Conservation (phyloP, 2,888 invertebrate species). For the Cheilosia vernalis region DNA sequence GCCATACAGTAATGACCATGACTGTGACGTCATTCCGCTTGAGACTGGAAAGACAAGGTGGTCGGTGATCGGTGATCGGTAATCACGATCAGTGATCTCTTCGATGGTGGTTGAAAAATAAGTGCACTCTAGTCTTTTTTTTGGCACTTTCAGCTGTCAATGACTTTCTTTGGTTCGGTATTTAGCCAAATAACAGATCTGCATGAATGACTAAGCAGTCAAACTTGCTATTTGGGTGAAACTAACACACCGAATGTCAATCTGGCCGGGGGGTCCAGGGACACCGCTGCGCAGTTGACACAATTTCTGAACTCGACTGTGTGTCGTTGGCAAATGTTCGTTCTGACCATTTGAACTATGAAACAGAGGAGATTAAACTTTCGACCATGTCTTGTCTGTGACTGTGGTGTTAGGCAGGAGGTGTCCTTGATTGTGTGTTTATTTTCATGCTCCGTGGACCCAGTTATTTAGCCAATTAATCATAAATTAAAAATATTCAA, state of each 20-base stretch:
- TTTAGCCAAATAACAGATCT: conserved; percentile 41
- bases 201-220: conserved; percentile 61
- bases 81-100: conserved; percentile 20
- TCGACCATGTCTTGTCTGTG: conserved; percentile 29
- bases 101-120: background rate
- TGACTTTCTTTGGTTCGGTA: background rate
- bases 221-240: conserved; percentile 59
- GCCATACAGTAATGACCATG: conserved; percentile 20
- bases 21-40: conserved; percentile 46
- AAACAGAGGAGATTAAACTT: conserved; percentile 14
- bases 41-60: background rate
- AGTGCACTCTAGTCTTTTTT: background rate
- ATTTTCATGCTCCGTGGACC: conserved; percentile 18
- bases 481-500: conserved; percentile 53
- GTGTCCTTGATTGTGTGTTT: conserved; percentile 56
- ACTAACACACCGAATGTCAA: conserved; percentile 39
- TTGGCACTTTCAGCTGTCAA: conserved; percentile 40
- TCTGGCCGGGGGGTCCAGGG: background rate
- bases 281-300: conserved; percentile 49
- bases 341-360: conserved; percentile 54
- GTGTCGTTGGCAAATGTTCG: conserved; percentile 35
- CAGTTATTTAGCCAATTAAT: conserved; percentile 60
- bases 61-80: background rate
- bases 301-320: conserved; percentile 46
- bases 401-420: conserved; percentile 26